phyloP scores from a whole-genome alignment of 2,113 vertebrate species.

The Apodemus sylvaticus region DNA sequence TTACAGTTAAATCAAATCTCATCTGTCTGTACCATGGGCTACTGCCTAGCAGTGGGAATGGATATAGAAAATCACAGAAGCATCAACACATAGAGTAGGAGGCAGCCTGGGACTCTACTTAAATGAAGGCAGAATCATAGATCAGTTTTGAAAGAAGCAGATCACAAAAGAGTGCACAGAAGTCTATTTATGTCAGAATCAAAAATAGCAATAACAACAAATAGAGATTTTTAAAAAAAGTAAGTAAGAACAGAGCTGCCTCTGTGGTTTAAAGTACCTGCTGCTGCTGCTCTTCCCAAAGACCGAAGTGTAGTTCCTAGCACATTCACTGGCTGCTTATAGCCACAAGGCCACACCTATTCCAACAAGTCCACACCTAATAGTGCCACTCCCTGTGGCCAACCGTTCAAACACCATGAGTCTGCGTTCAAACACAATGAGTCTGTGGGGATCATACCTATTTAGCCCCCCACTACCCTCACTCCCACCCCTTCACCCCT shows the following conservation, averaged over 20 bases:
- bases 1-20: not conserved
- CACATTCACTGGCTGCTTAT: not conserved
- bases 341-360: not conserved
- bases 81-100: too few relatives aligned
- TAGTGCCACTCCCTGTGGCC: not conserved
- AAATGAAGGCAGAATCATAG: not conserved
- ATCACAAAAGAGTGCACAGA: not conserved
- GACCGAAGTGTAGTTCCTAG: not conserved
- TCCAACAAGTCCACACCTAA: not conserved
- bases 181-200: constrained; percentile 15
- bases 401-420: not conserved
- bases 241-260: not conserved
- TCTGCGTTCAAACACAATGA: not conserved
- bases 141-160: constrained; percentile 21
- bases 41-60: not conserved
- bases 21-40: not conserved
- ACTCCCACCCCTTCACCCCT: too few relatives aligned
- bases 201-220: not conserved
- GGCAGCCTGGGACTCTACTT: not conserved
- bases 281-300: not conserved
- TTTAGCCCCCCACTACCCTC: not conserved
- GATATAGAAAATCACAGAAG: not conserved
- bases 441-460: not conserved
- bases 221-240: not conserved
- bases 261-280: not conserved